These are phyloP conservation scores for Drosophila peninsularis DNA, from an alignment of 2,888 invertebrate genomes.

Conservation along the genomic window DNA sequence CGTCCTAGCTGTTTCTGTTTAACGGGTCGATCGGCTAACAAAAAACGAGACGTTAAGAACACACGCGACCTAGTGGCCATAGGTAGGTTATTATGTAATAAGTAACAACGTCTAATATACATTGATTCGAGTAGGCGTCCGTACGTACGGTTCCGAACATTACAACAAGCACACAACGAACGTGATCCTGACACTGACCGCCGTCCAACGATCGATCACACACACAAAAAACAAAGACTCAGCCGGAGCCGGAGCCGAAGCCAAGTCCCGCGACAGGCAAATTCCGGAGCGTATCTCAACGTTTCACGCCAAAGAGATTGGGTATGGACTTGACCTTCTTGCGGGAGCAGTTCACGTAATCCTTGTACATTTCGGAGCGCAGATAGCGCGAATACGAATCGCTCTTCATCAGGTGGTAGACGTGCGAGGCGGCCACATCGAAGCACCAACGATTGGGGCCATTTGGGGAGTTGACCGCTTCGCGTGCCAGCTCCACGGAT, in stretches of 20 bases:
- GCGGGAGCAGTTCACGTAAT: conserved; percentile 96
- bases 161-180: conserved; percentile 27
- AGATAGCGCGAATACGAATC: conserved; percentile 99
- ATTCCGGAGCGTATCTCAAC: conserved; percentile 77
- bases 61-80: conserved; percentile 61
- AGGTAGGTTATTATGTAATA: conserved; percentile 39
- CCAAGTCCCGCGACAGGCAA: conserved; percentile 47
- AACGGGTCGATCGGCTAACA: conserved; percentile 28
- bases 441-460: conserved; percentile 96
- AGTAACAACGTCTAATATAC: conserved; percentile 45
- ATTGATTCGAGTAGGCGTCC: conserved; percentile 20
- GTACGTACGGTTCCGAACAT: conserved; percentile 17
- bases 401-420: conserved; percentile 99
- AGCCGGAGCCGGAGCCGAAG: conserved; percentile 35
- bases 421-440: conserved; percentile 99
- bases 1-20: neutral
- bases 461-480: conserved; percentile 88
- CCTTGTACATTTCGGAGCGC: conserved; percentile 99
- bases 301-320: conserved; percentile 85
- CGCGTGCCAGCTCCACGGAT: conserved; percentile 93
- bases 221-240: conserved; percentile 16
- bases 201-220: neutral
- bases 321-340: conserved; percentile 92
- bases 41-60: conserved; percentile 49
- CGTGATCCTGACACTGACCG: neutral